phyloP scores from a whole-genome alignment of 2,888 invertebrate genomes.

The Morpho helenor region DNA sequence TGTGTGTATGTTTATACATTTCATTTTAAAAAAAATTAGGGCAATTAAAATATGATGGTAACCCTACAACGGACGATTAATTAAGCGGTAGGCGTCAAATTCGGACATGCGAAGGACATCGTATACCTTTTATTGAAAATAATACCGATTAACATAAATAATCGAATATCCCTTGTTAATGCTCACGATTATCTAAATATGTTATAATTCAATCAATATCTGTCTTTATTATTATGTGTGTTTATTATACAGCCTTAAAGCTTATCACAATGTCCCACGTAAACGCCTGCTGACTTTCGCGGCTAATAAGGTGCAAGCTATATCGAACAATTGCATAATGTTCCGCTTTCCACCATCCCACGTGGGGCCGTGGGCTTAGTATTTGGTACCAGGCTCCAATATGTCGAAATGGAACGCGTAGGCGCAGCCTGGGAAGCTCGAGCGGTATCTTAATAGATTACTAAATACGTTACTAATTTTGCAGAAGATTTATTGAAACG shows the following conservation, averaged over 20 bases:
- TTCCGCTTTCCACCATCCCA: conserved; percentile 74
- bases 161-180: conserved; percentile 11
- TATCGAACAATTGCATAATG: conserved; percentile 64
- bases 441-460: conserved; percentile 16
- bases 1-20: no score
- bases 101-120: conserved; percentile 40
- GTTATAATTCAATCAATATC: neutral
- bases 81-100: conserved; percentile 40
- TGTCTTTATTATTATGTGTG: neutral
- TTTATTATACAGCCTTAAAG: neutral
- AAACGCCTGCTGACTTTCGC: conserved; percentile 45
- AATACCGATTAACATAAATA: conserved; percentile 25
- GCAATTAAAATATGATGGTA: neutral
- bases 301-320: conserved; percentile 57
- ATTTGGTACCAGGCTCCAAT: conserved; percentile 56
- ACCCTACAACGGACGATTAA: conserved; percentile 31
- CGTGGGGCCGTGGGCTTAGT: conserved; percentile 60
- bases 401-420: conserved; percentile 48
- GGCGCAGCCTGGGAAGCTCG: conserved; percentile 16
- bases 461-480: neutral
- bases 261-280: conserved; percentile 10
- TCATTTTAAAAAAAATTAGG: no score
- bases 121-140: conserved; percentile 28
- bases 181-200: neutral
- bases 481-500: no score